Evolutionary conservation across 2,113 vertebrate species (phyloP).

Genomic region (Arenaria interpres): DNA sequence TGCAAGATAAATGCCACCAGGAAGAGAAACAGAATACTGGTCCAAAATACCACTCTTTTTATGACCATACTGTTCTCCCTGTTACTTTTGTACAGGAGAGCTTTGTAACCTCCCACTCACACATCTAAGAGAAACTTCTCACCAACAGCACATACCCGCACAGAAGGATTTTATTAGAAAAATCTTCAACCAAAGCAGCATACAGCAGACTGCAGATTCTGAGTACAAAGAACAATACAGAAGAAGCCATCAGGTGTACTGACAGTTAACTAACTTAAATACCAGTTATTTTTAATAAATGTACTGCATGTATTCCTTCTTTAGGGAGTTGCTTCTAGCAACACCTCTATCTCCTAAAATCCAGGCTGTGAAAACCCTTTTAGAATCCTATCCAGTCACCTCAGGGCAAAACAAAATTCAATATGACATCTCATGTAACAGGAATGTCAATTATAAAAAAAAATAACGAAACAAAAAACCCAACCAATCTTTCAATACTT

Average conservation of each 20-base stretch:
- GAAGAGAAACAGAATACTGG: neutral
- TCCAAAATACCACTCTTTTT: constrained; percentile 4
- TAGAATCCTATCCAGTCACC: neutral
- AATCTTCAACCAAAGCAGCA: neutral
- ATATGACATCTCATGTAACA: neutral
- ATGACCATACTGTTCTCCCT: neutral
- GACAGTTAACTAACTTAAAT: neutral
- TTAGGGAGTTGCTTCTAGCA: neutral
- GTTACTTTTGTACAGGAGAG: neutral
- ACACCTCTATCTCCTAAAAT: neutral
- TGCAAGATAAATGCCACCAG: constrained; percentile 29
- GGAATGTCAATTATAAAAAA: neutral
- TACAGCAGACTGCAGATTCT: neutral
- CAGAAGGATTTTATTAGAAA: neutral
- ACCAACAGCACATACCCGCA: neutral
- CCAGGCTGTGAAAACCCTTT: neutral
- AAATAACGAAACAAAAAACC: neutral
- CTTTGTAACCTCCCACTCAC: neutral
- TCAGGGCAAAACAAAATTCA: neutral
- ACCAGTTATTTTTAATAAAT: neutral
- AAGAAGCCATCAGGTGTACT: neutral
- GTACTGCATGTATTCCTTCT: neutral
- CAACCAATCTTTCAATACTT: neutral
- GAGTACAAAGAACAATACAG: neutral
- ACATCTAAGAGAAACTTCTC: neutral